Evolutionary conservation across 2,888 invertebrate species (phyloP).

Genomic region (Strigamia crassipes): DNA sequence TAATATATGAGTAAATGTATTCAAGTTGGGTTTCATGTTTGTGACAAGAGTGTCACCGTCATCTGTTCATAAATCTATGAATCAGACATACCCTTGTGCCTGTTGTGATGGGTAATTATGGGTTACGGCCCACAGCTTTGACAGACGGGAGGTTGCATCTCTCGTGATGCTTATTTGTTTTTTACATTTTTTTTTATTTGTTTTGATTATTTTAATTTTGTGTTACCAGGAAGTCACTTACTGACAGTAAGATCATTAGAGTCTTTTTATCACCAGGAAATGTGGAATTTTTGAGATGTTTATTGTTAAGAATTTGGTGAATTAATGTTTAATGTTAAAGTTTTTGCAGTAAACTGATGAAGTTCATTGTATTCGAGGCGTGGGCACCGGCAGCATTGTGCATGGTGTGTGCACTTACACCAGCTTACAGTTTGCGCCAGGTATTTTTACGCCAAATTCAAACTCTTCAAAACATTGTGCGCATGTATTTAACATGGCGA

Average conservation of each 20-base stretch:
- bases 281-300: too few species aligned
- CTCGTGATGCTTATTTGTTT: background rate
- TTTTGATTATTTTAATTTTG: background rate
- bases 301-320: too few species aligned
- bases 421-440: too few species aligned
- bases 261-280: background rate
- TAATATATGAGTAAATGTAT: constrained; percentile 4
- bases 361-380: too few species aligned
- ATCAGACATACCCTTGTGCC: background rate
- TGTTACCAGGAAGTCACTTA: background rate
- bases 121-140: constrained; percentile 20
- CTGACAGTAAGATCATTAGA: background rate
- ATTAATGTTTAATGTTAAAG: too few species aligned
- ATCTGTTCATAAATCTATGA: constrained; percentile 25
- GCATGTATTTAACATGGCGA: too few species aligned
- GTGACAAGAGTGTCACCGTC: constrained; percentile 24
- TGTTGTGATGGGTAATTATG: constrained; percentile 23
- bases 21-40: constrained; percentile 14
- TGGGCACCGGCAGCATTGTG: too few species aligned
- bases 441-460: too few species aligned
- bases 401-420: too few species aligned
- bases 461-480: too few species aligned
- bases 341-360: too few species aligned
- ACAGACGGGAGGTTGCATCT: constrained; percentile 18
- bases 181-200: background rate